Conservation (phyloP, 2,797 vertebrate genomes). For the Eospalax fontanierii region DNA sequence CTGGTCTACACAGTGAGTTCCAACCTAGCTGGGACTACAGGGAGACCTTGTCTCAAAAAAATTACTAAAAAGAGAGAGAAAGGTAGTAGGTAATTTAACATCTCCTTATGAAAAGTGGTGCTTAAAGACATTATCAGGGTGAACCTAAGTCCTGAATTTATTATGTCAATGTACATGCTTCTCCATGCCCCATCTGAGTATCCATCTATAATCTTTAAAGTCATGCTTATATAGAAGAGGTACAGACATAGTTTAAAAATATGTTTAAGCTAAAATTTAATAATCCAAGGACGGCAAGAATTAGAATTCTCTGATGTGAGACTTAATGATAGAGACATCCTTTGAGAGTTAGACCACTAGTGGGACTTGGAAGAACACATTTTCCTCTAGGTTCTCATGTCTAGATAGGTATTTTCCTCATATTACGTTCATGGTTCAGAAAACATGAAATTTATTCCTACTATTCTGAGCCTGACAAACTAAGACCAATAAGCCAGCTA, state of each 20-base stretch:
- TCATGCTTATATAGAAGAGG: not conserved
- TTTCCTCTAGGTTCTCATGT: not conserved
- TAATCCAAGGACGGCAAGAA: not conserved
- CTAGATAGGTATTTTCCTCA: not conserved
- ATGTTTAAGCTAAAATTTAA: slow-evolving; percentile 3
- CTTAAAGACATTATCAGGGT: slow-evolving; percentile 14
- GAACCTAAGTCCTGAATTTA: slow-evolving; percentile 5
- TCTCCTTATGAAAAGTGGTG: not conserved
- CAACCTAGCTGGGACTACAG: too few relatives aligned
- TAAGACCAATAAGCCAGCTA: not conserved
- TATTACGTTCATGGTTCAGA: not conserved
- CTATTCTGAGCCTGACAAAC: not conserved
- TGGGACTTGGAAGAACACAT: not conserved
- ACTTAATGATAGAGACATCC: not conserved
- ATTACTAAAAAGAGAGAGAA: not conserved
- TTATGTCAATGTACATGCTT: not conserved
- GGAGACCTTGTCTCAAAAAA: too few relatives aligned
- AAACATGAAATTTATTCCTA: not conserved
- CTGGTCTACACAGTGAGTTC: too few relatives aligned
- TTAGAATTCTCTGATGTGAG: not conserved
- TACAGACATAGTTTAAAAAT: not conserved
- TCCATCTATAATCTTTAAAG: not conserved
- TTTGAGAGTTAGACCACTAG: not conserved
- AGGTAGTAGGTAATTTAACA: not conserved
- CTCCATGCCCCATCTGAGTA: not conserved